Percentiles rank a stretch among this genome's conserved stretches.
Evolutionary conservation across 2,888 invertebrate genomes (phyloP).

Genomic region (Rhaphigaster nebulosa): DNA sequence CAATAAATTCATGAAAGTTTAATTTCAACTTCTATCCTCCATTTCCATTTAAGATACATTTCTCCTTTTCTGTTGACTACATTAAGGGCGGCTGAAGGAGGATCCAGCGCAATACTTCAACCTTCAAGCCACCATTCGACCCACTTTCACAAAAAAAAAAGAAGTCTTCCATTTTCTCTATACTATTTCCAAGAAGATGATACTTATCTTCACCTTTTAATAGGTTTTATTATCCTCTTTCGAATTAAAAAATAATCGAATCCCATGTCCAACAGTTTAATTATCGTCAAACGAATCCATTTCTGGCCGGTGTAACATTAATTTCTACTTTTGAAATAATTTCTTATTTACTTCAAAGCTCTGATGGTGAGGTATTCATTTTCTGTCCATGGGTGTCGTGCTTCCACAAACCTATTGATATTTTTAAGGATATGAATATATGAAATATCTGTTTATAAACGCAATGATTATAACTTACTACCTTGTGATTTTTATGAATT

Average conservation of each 20-base stretch:
- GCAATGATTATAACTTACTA: too few species aligned
- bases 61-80: slow-evolving; percentile 18
- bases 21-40: slow-evolving; percentile 15
- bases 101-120: neutral
- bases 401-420: too few species aligned
- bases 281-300: neutral
- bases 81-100: neutral
- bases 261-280: neutral
- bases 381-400: too few species aligned
- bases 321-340: neutral
- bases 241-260: neutral
- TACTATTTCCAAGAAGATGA: neutral
- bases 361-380: too few species aligned
- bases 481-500: too few species aligned
- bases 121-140: neutral
- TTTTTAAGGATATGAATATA: too few species aligned
- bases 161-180: neutral
- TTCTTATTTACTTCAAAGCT: neutral
- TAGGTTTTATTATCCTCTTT: neutral
- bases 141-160: neutral
- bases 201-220: neutral
- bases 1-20: slow-evolving; percentile 28
- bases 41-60: slow-evolving; percentile 28
- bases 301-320: neutral
- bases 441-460: too few species aligned